These are phyloP conservation scores for Andrena minutula DNA, from an alignment of 2,888 invertebrate species.

Conservation along the genomic window DNA sequence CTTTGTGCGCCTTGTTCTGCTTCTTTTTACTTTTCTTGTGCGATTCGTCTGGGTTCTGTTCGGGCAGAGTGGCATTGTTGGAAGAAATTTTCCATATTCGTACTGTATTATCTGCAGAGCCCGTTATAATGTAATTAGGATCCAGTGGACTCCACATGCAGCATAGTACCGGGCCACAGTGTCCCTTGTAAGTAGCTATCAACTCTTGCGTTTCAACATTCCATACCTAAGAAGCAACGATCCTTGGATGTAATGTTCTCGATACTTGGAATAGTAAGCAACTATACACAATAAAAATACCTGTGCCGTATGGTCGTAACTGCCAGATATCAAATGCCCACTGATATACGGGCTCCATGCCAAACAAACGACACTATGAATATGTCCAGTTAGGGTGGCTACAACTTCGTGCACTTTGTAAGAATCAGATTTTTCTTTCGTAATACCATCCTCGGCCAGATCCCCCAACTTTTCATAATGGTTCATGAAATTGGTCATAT, in stretches of 20 bases:
- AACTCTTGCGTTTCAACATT: slow-evolving; percentile 86
- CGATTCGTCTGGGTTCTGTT: slow-evolving; percentile 75
- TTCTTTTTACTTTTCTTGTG: slow-evolving; percentile 76
- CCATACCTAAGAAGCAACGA: slow-evolving; percentile 87
- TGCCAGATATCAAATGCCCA: slow-evolving; percentile 88
- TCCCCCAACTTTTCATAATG: slow-evolving; percentile 26
- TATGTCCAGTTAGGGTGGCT: slow-evolving; percentile 86
- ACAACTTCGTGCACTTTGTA: slow-evolving; percentile 74
- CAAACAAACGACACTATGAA: slow-evolving; percentile 86
- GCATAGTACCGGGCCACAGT: slow-evolving; percentile 86
- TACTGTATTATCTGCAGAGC: slow-evolving; percentile 89
- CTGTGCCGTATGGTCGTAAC: slow-evolving; percentile 90
- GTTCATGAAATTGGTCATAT: slow-evolving; percentile 76
- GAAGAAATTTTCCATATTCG: slow-evolving; percentile 87
- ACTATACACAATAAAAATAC: slow-evolving; percentile 83
- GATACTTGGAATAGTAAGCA: background rate
- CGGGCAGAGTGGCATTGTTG: slow-evolving; percentile 81
- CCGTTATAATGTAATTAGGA: slow-evolving; percentile 88
- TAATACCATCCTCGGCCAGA: slow-evolving; percentile 24
- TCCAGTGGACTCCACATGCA: slow-evolving; percentile 89
- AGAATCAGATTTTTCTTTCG: slow-evolving; percentile 7
- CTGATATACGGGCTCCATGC: slow-evolving; percentile 90
- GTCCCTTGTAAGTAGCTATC: slow-evolving; percentile 88
- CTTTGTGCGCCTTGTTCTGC: slow-evolving; percentile 37
- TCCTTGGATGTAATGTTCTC: background rate